These are phyloP conservation scores for human (Homo sapiens) DNA, from an alignment of 2,113 vertebrate genomes.

Conservation along the genomic window GRCh38 chr14:26404001-26404500, in stretches of 20 bases:
- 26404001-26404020: neutral
- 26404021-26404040: neutral
- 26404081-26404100: neutral
- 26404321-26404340: neutral
- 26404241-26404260: neutral
- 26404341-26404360: neutral
- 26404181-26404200: neutral
- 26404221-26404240: neutral
- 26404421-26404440: too few relatives aligned
- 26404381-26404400: fast-evolving
- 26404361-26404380: too few relatives aligned
- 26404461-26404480: neutral
- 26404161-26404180: neutral
- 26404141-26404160: neutral
- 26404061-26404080: neutral
- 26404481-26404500: neutral
- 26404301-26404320: neutral
- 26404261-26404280: neutral
- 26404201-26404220: neutral
- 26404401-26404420: neutral
- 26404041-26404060: neutral
- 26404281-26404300: neutral
- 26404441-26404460: neutral
- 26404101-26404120: neutral
- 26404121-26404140: neutral